Conservation (phyloP, 2,888 invertebrate genomes). For the Masnerella sp. region DNA sequence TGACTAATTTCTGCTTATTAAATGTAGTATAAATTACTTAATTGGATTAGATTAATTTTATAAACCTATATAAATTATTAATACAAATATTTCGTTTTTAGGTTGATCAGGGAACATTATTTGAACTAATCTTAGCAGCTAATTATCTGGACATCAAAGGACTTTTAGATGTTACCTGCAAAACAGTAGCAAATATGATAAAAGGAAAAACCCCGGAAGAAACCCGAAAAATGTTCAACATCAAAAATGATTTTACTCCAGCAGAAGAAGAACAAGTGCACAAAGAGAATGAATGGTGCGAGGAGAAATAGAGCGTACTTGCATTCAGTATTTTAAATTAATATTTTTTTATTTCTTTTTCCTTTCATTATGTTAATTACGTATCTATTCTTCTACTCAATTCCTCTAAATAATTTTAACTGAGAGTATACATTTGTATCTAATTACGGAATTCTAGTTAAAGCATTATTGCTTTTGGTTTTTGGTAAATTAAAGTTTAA, state of each 20-base stretch:
- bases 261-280: slow-evolving; percentile 99
- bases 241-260: slow-evolving; percentile 97
- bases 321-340: slow-evolving; percentile 12
- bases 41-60: too few relatives aligned
- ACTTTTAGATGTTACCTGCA: slow-evolving; percentile 97
- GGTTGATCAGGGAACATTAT: slow-evolving; percentile 97
- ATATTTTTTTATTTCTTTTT: neutral
- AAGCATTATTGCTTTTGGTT: too few relatives aligned
- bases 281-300: slow-evolving; percentile 97
- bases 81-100: slow-evolving; percentile 53
- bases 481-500: too few relatives aligned
- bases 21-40: too few relatives aligned
- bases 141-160: slow-evolving; percentile 98
- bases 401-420: too few relatives aligned
- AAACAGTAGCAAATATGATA: slow-evolving; percentile 99
- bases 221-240: slow-evolving; percentile 97
- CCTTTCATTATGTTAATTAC: too few relatives aligned
- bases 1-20: too few relatives aligned
- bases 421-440: too few relatives aligned
- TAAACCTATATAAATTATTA: too few relatives aligned
- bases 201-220: slow-evolving; percentile 99
- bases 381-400: too few relatives aligned
- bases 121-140: slow-evolving; percentile 97
- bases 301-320: slow-evolving; percentile 83
- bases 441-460: too few relatives aligned